Base-by-base conservation (phyloP, 2,888 invertebrate genomes). In the Netelia melanura region DNA sequence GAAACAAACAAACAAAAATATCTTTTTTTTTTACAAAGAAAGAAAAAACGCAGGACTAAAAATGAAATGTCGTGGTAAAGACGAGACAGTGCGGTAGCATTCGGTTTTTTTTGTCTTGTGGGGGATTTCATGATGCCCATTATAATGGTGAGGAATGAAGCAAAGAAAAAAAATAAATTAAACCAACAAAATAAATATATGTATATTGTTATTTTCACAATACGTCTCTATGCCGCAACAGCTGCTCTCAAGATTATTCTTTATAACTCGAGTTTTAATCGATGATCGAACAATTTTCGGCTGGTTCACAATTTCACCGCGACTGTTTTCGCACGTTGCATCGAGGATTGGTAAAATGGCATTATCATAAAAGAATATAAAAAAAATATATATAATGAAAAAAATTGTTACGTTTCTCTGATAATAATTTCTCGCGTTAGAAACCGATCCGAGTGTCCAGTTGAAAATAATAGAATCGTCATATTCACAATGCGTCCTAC, bases 141-240 rank as follows among this genome's bases (percentile, higher is more conserved):
- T 0, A 0, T 38, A 38, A 38, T 58, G 61, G 65, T 64, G 56
- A 44, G 65, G 54, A 56, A 72, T 21, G 74, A 82, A 83, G 83
- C 76, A 83, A 68, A 64, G 48, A 8, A 17, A 70, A 25, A 89
- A 90, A 81, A 87, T 86, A 88, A 90, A 89, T 90, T 89, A 89
- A 91, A 90, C 89, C 90, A 91, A 91, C 90, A 89, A 91, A 91
- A 91, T 91, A 91, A 91, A 91, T 91, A 91, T 89, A 91, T 91
- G 86, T 90, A 85, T 86, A 90, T 90, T 91, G 86, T 91, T 90
- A 90, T 88, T 88, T 85, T 86, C 87, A 90, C 90, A 89, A 83
- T 90, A 89, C 86, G 89, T 87, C 89, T 87, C 87, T 81, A 88
- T 89, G 89, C 87, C 87, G 86, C 86, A 86, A 78, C 86, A 87